Base-by-base conservation (phyloP, 2,113 vertebrate genomes). In the Mormyrus lacerda region DNA sequence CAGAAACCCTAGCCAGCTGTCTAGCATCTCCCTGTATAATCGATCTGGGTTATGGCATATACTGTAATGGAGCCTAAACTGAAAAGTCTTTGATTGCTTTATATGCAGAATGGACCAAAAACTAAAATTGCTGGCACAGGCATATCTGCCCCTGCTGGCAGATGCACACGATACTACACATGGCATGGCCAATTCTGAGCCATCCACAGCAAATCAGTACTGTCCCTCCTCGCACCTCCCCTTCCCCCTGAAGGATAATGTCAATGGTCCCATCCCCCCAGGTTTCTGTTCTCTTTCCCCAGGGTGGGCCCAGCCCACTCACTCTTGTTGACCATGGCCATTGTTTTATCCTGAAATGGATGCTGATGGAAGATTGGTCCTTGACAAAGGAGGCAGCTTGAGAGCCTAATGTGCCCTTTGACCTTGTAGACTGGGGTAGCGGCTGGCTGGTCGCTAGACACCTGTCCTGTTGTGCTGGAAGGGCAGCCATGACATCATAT, bases 341-440 rank as follows among this genome's bases (percentile, higher is more conserved):
- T 97, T 97, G 96, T 97, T 91, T 95, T 87, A 89, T 69, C 90
- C 93, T 95, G 94, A 96, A 91, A 96, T 96, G 93, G 90, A 94
- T 95, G 95, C 96, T 96, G 94, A 91, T 90, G 93, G 94, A 91
- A 92, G 91, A 96, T 92, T 95, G 95, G 94, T 91, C 53, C 89
- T 21, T 92, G 94, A 97, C 96, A 97, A 97, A 96, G 94, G 90
- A 89, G 65, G 90, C 93, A 94, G 96, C 96, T 96, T 97, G 97
- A 96, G 97, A 97, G 97, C 95, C 94, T 91, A 7, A 91, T 90
- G 90, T 95, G 95, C 95, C 95, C 95, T 94, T 93, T 96, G 96
- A 96, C 96, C 96, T 93, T 92, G 92, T 87, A 93, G 92, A 89
- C 93, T 92, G 94, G 61, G 2, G 90, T 2, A 91, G 90, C 91